Base-by-base conservation (phyloP, 2,797 vertebrate genomes). In the Tachyglossus aculeatus region DNA sequence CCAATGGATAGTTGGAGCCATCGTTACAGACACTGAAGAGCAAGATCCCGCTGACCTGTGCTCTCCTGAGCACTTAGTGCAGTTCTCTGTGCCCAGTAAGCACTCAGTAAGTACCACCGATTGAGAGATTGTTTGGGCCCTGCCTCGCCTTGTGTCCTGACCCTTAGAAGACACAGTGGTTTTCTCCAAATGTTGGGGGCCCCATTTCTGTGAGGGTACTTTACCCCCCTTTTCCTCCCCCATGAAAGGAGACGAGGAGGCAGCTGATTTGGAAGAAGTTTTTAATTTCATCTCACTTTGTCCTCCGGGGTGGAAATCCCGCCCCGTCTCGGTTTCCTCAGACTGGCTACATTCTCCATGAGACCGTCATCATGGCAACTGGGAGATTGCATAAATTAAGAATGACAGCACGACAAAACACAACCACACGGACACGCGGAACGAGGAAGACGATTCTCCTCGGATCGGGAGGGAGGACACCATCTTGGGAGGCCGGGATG, bases 351-450 rank as follows among this genome's bases (percentile, higher is more conserved):
- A 80, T 84, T 86, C 86, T 81, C 82, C 82, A 77, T 48, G 75
- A 75, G 73, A 40, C 54, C 5, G 51, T 3, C 37, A 61, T 2
- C 4, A 51, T 13, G 60, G 78, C 12, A 0, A 62, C 19, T 32
- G 48, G 75, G 14, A 4, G 2, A 59, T 85, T 85, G 82, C 80
- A 81, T 67, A 56, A 4, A 65, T 83, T 54, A 88, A 71, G 68
- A 85, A 85, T 80, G 86, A 84, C 86, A 86, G 75, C 87, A 86
- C 88, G 84, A 79, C n/a, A 73, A 83, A 83, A 81, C 85, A 89
- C 84, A 86, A n/a, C 62, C 62, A 87, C 12, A 47, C 50, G 80
- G 81, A 88, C 72, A 82, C 3, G n/a, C 8, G 83, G 74, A 50
- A 43, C 57, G 62, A 63, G 82, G 67, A 75, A 79, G 48, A 67